Base-by-base conservation (phyloP, 2,888 invertebrate genomes). In the Altica lythri region DNA sequence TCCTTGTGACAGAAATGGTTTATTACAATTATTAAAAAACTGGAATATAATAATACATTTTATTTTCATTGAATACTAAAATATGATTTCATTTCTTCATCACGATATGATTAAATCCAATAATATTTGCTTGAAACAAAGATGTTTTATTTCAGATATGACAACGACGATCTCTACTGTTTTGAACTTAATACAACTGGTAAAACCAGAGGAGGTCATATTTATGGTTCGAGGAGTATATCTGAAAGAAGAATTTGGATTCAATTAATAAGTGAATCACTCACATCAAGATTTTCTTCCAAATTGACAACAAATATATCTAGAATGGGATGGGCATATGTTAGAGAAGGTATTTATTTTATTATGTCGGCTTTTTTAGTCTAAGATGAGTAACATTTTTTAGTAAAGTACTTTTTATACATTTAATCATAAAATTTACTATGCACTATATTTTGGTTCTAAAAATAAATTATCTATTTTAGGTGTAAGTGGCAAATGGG, bases 321-420 rank as follows among this genome's bases (percentile, higher is more conserved):
- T 10, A 78, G 89, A 68, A 86, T 86, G 61, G 92, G 92, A 16
- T 92, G 91, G 90, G 88, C 89, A 63, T 91, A 88, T 71, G 76
- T 92, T n/a, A 63, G 73, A 65, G 57, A 87, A 84, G 83, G 86
- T 85, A 62, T 38, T 12, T 22, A 5, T 22, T 5, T 22, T 22
- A 22, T 22, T 8, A 22, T 8, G 22, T 22, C 22, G 8, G 4
- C 19, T 19, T 19, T 42, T 22, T 2, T 2, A 13, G 10, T 43
- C 8, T n/a, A n/a, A n/a, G n/a, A n/a, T n/a, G n/a, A n/a, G n/a
- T n/a, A n/a, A n/a, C n/a, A n/a, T n/a, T n/a, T n/a, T n/a, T n/a
- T n/a, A n/a, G n/a, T n/a, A n/a, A n/a, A n/a, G n/a, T n/a, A n/a
- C n/a, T n/a, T n/a, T n/a, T n/a, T n/a, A n/a, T n/a, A n/a, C n/a